Conservation (phyloP, 2,888 invertebrate species). For the Dicyrtoma fusca region DNA sequence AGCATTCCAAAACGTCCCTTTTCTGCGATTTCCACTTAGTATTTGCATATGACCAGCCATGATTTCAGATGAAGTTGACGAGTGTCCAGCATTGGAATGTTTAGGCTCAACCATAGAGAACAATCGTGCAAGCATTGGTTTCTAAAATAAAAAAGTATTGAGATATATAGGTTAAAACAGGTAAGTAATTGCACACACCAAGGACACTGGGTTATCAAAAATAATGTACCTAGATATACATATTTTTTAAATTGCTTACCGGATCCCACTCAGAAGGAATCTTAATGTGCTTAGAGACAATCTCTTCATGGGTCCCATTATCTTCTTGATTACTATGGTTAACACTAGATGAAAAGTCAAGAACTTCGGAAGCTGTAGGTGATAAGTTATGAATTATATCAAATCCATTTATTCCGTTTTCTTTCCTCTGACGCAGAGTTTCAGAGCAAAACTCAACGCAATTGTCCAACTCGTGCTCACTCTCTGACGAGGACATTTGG, state of each 20-base stretch:
- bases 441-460: conserved; percentile 46
- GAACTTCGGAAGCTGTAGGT: conserved; percentile 11
- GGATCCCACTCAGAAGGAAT: conserved; percentile 55
- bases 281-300: conserved; percentile 53
- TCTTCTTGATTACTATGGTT: conserved; percentile 13
- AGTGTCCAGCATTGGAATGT: conserved; percentile 20
- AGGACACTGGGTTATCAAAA: too few relatives aligned
- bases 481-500: conserved; percentile 56
- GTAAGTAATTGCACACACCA: too few relatives aligned
- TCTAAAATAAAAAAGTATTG: conserved; percentile 38
- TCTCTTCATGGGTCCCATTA: conserved; percentile 44
- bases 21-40: conserved; percentile 59
- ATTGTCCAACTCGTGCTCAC: conserved; percentile 51
- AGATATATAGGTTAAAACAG: neutral
- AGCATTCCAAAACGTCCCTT: conserved; percentile 65
- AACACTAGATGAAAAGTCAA: conserved; percentile 24
- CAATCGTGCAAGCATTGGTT: conserved; percentile 49
- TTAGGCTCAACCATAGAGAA: conserved; percentile 49
- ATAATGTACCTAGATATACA: too few relatives aligned
- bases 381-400: conserved; percentile 23
- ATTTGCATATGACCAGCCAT: conserved; percentile 54
- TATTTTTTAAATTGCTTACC: conserved; percentile 36
- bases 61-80: conserved; percentile 32
- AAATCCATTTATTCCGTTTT: conserved; percentile 3
- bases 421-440: conserved; percentile 42